These are phyloP conservation scores for Eira barbara DNA, from an alignment of 2,113 vertebrate genomes.

Conservation along the genomic window DNA sequence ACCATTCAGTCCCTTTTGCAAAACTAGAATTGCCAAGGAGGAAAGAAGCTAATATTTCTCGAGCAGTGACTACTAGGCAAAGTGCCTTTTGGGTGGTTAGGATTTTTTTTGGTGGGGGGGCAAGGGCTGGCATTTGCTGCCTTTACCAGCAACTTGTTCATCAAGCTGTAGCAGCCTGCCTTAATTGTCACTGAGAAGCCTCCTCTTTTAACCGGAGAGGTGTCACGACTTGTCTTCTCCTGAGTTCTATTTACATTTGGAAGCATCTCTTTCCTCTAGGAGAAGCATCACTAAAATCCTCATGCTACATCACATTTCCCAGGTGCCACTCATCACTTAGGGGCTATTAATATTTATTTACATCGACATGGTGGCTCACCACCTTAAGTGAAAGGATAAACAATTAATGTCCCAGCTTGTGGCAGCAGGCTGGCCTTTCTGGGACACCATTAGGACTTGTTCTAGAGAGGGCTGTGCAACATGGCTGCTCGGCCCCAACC, in stretches of 20 bases:
- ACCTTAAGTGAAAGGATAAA: slow-evolving; percentile 21
- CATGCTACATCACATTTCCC: slow-evolving; percentile 1
- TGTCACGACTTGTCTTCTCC: background rate
- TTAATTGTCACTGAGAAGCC: background rate
- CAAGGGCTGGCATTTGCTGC: background rate
- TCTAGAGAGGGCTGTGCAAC: slow-evolving; percentile 55
- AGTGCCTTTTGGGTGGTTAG: background rate
- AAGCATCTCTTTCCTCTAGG: background rate
- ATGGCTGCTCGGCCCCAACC: slow-evolving; percentile 60
- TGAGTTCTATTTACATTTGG: background rate
- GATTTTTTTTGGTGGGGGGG: background rate
- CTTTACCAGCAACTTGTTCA: background rate
- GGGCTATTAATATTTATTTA: background rate
- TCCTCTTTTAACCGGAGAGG: background rate
- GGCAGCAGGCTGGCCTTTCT: slow-evolving; percentile 48
- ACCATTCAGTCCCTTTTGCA: background rate
- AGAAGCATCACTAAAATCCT: background rate
- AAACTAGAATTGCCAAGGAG: background rate
- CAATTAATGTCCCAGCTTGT: background rate
- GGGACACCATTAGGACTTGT: slow-evolving; percentile 38
- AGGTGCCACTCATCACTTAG: background rate
- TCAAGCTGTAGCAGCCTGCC: background rate
- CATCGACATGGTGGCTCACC: slow-evolving; percentile 25
- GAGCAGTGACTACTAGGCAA: background rate
- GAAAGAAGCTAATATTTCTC: background rate